A percentile compares a stretch with the other conserved stretches of the same genome.
phyloP scores from a whole-genome alignment of 1,140 invertebrate genomes.

The Venustaconcha ellipsiformis region DNA sequence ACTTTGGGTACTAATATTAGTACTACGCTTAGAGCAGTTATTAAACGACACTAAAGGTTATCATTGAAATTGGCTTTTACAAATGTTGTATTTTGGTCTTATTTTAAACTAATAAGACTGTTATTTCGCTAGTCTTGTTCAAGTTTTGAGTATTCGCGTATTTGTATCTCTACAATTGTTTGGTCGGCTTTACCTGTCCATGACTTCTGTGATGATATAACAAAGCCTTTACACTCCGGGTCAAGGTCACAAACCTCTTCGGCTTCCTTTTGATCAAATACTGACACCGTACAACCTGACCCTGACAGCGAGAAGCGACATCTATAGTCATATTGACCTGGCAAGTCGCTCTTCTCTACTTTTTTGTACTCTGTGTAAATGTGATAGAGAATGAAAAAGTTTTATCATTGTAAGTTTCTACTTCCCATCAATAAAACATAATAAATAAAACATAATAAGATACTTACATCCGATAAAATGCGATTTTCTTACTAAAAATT shows the following conservation, averaged over 20 bases:
- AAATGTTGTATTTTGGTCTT: too few relatives aligned
- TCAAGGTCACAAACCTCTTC: conserved; percentile 64
- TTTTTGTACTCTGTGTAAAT: conserved; percentile 36
- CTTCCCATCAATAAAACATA: too few relatives aligned
- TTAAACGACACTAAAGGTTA: not conserved
- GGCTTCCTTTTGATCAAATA: conserved; percentile 66
- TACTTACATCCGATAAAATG: too few relatives aligned
- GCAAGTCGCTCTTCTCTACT: conserved; percentile 55
- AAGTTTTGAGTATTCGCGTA: not conserved
- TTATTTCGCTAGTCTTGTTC: not conserved
- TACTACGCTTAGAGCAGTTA: not conserved
- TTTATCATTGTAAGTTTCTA: too few relatives aligned
- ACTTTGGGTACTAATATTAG: too few relatives aligned
- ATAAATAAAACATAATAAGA: too few relatives aligned
- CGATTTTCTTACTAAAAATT: too few relatives aligned
- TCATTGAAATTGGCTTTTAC: not conserved
- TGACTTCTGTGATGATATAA: conserved; percentile 60
- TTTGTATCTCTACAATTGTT: not conserved
- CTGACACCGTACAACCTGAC: conserved; percentile 64
- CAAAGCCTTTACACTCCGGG: conserved; percentile 63
- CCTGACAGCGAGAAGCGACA: conserved; percentile 64
- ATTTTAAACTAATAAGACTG: not conserved
- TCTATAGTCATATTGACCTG: conserved; percentile 65
- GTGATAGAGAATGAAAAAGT: too few relatives aligned
- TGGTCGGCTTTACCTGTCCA: conserved; percentile 63